Evolutionary conservation across 2,113 vertebrate genomes (phyloP).

Genomic region (Lepus europaeus): DNA sequence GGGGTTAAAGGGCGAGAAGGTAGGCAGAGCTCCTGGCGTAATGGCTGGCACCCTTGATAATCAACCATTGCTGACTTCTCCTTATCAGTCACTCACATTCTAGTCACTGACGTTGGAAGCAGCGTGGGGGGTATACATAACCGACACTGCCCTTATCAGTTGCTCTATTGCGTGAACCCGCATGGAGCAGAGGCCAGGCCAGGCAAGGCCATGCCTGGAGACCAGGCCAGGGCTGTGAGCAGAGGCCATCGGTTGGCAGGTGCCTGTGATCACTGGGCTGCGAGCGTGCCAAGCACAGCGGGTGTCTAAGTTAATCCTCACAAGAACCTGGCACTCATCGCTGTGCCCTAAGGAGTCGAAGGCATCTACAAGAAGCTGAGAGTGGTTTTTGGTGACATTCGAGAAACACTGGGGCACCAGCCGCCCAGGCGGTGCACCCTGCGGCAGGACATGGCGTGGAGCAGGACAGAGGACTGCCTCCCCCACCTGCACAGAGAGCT

Average conservation of each 20-base stretch:
- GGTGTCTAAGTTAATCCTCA: not conserved
- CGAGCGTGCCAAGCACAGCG: not conserved
- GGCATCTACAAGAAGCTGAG: not conserved
- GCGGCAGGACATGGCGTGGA: rapidly evolving
- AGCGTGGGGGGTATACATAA: not conserved
- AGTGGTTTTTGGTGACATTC: not conserved
- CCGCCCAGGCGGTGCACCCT: not conserved
- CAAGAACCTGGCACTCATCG: not conserved
- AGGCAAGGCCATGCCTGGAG: not conserved
- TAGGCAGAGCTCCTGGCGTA: not conserved
- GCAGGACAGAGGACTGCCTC: rapidly evolving
- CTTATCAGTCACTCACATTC: constrained; percentile 65
- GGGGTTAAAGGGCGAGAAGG: constrained; percentile 40
- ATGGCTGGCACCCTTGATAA: not conserved
- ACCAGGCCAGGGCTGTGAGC: not conserved
- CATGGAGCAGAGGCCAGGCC: not conserved
- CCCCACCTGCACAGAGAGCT: not conserved
- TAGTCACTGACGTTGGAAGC: not conserved
- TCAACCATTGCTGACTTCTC: constrained; percentile 17
- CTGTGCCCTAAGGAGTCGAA: not conserved
- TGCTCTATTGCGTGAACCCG: not conserved
- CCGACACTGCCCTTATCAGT: constrained; percentile 28
- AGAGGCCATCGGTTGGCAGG: not conserved
- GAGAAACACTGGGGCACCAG: not conserved
- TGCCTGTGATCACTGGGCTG: not conserved